These are phyloP conservation scores for Sesia bembeciformis DNA, from an alignment of 2,888 invertebrate species.

Conservation along the genomic window DNA sequence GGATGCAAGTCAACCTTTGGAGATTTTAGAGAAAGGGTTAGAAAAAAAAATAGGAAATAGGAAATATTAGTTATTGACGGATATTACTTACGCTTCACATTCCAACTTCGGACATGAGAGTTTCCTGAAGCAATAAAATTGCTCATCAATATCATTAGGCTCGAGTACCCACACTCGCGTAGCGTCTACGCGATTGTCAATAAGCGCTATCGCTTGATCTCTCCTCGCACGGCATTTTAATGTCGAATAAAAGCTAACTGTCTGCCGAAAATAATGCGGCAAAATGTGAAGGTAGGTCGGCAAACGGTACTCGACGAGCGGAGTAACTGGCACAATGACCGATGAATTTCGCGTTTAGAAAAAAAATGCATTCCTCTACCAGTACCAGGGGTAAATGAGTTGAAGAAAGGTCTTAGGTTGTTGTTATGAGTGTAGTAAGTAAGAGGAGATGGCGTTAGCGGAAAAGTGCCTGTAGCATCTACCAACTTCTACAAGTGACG, in stretches of 20 bases:
- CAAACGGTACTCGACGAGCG: slow-evolving; percentile 61
- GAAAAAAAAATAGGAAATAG: no score
- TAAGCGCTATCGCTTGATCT: slow-evolving; percentile 33
- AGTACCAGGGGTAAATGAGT: slow-evolving; percentile 60
- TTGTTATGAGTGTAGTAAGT: background rate
- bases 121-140: no score
- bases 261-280: slow-evolving; percentile 49
- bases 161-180: slow-evolving; percentile 7
- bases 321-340: slow-evolving; percentile 52
- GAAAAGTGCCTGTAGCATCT: background rate
- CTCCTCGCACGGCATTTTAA: slow-evolving; percentile 56
- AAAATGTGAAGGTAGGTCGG: slow-evolving; percentile 68
- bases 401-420: slow-evolving; percentile 45
- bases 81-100: no score
- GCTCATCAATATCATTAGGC: no score
- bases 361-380: slow-evolving; percentile 41
- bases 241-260: slow-evolving; percentile 63
- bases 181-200: slow-evolving; percentile 12
- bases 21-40: no score
- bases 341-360: slow-evolving; percentile 41
- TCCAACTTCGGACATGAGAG: no score
- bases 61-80: no score
- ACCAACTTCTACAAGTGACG: no score
- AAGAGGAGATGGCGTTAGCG: background rate
- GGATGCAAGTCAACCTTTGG: no score